Evolutionary conservation across 1,140 invertebrate genomes (phyloP).

Genomic region (Bombus breviceps): DNA sequence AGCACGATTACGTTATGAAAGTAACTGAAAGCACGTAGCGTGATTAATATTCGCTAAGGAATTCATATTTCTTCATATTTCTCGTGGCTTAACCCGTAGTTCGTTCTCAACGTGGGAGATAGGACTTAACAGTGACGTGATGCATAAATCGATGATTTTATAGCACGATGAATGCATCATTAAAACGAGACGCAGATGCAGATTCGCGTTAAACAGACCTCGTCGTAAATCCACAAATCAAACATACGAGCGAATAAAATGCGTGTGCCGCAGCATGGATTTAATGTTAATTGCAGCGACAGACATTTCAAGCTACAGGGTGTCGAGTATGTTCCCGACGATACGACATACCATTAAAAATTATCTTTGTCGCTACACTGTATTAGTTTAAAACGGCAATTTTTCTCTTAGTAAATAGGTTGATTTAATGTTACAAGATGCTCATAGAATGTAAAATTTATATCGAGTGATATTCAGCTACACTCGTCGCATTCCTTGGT

Average conservation of each 20-base stretch:
- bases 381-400: not conserved
- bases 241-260: constrained; percentile 29
- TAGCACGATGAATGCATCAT: constrained; percentile 28
- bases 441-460: not conserved
- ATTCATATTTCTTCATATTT: constrained; percentile 10
- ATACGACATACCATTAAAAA: not conserved
- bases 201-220: not conserved
- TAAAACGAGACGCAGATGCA: constrained; percentile 31
- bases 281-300: constrained; percentile 42
- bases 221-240: constrained; percentile 35
- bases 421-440: not conserved
- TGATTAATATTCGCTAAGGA: not conserved
- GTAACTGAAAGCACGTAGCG: not conserved
- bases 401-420: not conserved
- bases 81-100: not conserved
- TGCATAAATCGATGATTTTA: constrained; percentile 50
- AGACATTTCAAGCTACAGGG: not conserved
- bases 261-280: constrained; percentile 29
- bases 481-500: no score
- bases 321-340: not conserved
- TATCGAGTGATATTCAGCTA: no score
- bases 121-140: not conserved
- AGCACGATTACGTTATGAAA: not conserved
- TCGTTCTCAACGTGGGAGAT: constrained; percentile 19
- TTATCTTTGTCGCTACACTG: not conserved